Percentiles rank a stretch among this genome's conserved stretches.
Evolutionary conservation across 35 echinoderm and acorn worm genomes (phyloP).

Genomic region (Apostichopus californicus): DNA sequence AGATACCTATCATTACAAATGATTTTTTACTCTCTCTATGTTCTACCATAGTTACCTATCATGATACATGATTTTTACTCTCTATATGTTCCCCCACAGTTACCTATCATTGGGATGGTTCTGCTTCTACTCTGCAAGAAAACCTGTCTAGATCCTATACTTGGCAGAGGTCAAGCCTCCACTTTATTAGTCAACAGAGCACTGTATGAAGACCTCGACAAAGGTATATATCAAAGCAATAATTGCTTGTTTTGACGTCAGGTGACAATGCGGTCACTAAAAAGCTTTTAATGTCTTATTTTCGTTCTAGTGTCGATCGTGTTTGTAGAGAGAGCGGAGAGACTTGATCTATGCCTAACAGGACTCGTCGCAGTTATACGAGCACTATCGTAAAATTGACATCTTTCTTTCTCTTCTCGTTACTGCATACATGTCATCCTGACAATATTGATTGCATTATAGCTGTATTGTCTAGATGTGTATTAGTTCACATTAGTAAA

Average conservation of each 20-base stretch:
- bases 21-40: too few relatives aligned
- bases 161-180: constrained; percentile 45
- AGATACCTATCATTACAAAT: too few relatives aligned
- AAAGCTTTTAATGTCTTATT: too few relatives aligned
- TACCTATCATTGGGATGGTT: constrained; percentile 49
- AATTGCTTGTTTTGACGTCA: not conserved
- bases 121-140: constrained; percentile 29
- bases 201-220: constrained; percentile 53
- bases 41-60: constrained; percentile 16
- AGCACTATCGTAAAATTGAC: too few relatives aligned
- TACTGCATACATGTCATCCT: too few relatives aligned
- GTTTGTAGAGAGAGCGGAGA: too few relatives aligned
- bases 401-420: not conserved
- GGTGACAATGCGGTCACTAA: not conserved
- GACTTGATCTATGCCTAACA: too few relatives aligned
- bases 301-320: too few relatives aligned
- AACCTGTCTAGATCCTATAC: constrained; percentile 27
- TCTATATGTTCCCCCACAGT: not conserved
- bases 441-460: too few relatives aligned
- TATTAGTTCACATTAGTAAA: too few relatives aligned
- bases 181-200: constrained; percentile 21
- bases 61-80: not conserved
- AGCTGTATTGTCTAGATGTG: too few relatives aligned
- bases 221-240: constrained; percentile 11
- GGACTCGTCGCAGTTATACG: too few relatives aligned